Evolutionary conservation across 2,888 invertebrate genomes (phyloP), one percentile per base, ranked within the genome.

Genomic region (Eupithecia subfuscata): DNA sequence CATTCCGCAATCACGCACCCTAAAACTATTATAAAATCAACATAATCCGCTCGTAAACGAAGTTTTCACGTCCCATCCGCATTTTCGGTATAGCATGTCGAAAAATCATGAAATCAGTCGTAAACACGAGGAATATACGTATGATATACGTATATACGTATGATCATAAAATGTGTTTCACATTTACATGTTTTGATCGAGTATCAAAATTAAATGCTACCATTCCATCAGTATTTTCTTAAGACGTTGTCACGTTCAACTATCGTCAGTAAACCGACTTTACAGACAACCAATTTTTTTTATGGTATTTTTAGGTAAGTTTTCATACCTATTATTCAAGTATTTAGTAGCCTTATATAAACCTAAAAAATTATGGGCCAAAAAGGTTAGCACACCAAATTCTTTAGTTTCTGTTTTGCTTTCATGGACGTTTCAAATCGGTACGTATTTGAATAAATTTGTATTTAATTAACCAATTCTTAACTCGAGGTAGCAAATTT

Each of bases 31-130:
- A 16, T 16, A 30, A 64, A 64, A 64, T 64, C 16, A 30, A 16
- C 9, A 64, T 34, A 64, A 18, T 64, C 34, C 25, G 64, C 25
- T 64, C 34, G 56, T 37, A 70, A 56, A 69, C 40, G 69, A 52
- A 18, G 64, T 72, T 73, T 72, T 63, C 16, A 65, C 30, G n/a
- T 7, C 22, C 5, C 56, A 70, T 71, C 73, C 70, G 68, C 74
- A 76, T 74, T 74, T 73, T 64, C 64, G 34, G 64, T 18, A 64
- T 56, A 3, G 18, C 64, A 64, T 34, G 64, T 34, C 18, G 64
- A 56, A 30, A 63, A 63, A 63, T 63, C 64, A 64, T 34, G 25
- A 45, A 37, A 67, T 14, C 45, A 69, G 68, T 43, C 40, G 67
- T 64, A 64, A 64, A 64, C 34, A 34, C 67, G 40, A 16, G 14